Base-by-base conservation (phyloP, 2,113 vertebrate genomes). In the Myotis yumanensis region DNA sequence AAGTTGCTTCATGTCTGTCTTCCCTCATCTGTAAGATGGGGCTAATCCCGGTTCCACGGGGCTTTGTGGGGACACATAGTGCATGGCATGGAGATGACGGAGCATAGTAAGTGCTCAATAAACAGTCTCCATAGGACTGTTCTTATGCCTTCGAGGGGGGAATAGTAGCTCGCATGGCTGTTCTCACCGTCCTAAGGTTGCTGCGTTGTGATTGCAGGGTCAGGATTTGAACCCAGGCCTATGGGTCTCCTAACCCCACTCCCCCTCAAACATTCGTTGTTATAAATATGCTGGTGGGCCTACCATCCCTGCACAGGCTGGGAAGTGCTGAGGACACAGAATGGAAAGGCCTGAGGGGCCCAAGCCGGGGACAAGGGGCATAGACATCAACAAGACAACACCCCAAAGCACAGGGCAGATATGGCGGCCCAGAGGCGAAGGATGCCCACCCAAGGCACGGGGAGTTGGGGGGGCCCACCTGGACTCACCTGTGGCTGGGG, bases 401-500 rank as follows among this genome's bases (percentile, higher is more conserved):
- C 35, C 77, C 76, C 92, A 40, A 52, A 69, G n/a, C 17, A 7
- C 1, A 20, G 46, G 28, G 40, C 25, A n/a, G 51, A 43, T 14
- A 30, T 37, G 51, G 28, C 3, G 0, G 54, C 83, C 62, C 9
- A 87, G 51, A 54, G 66, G 51, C 12, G 17, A 18, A 43, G 0
- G 15, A 14, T 7, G 35, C 82, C 81, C 48, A 20, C 0, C 23
- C 16, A 17, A 0, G 35, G 59, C 12, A 62, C 14, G 37, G 48
- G 86, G 48, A 20, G 59, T 0, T 59, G 18, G 16, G 6, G 4
- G 86, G 48, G 20, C 59, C 79, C 52, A 0, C n/a, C 35, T 1
- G 17, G 54, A 76, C 97, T 97, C 96, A 98, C 98, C 98, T 95
- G 98, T 28, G 43, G 48, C 79, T 12, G 98, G 97, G 5, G 96